Base-by-base conservation (phyloP, 2,113 vertebrate species). In the Oceanodroma tethys region DNA sequence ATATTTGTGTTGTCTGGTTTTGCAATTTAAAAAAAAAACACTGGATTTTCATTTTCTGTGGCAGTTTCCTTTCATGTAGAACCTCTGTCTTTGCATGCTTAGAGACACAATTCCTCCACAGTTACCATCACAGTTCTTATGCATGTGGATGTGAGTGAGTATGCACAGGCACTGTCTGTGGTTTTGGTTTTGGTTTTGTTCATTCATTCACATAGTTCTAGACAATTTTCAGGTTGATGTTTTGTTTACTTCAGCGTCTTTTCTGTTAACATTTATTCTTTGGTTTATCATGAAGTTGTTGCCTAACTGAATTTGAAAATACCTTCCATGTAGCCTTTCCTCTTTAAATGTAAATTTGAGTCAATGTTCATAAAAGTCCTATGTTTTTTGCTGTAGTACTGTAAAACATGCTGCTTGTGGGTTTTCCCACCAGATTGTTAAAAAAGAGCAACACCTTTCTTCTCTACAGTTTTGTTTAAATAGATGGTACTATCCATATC, bases 41-140 rank as follows among this genome's bases (percentile, higher is more conserved):
- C 1, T 7, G 17, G 18, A 11, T 66, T 95, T 81, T 86, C 11
- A 50, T 95, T 96, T 97, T 95, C 56, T 40, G 21, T 96, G 36
- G 55, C 93, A 36, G 42, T 83, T 83, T 76, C 9, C 29, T 83
- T 80, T 93, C 42, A 22, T 72, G 66, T 82, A 43, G 36, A 91
- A 75, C 78, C 73, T 92, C n/a, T 94, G 45, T 92, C 66, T 93
- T 92, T 96, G 78, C 36, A 68, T 94, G 76, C 53, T 45, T 81
- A 86, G 55, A 79, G 74, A 65, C 67, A 30, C 73, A 88, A 5
- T 92, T 92, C 40, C 45, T 93, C 53, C 75, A 92, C 67, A 78
- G 82, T 90, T 93, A 80, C 80, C 43, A 48, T 95, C 78, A 75
- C 76, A 75, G 68, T 75, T 96, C 89, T 92, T 75, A 53, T 10